A percentile compares a stretch with the other conserved stretches of the same genome.
Conservation (phyloP, 2,888 invertebrate species). For the Lissonota sp. region DNA sequence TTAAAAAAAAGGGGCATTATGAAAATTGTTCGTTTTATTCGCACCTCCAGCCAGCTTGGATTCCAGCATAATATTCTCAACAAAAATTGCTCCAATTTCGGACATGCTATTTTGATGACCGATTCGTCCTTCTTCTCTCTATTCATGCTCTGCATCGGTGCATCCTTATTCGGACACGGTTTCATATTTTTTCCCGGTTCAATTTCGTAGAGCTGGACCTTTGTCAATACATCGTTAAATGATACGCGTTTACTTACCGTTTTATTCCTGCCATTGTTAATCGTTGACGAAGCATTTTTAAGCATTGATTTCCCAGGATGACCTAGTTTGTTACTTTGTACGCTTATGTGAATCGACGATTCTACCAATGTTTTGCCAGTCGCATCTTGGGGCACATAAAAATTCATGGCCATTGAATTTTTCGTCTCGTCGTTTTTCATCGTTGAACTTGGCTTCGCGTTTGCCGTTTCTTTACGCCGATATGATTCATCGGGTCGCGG, state of each 20-base stretch:
- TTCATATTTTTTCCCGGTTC: conserved; percentile 69
- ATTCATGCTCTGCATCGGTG: conserved; percentile 70
- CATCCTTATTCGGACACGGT: conserved; percentile 76
- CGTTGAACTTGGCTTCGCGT: conserved; percentile 16
- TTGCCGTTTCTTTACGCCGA: not conserved
- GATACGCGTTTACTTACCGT: conserved; percentile 70
- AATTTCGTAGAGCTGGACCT: conserved; percentile 68
- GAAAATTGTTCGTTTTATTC: conserved; percentile 1
- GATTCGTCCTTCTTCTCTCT: conserved; percentile 14
- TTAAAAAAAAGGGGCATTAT: not conserved
- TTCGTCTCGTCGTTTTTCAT: conserved; percentile 1
- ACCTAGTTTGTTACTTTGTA: conserved; percentile 34
- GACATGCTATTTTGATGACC: conserved; percentile 71
- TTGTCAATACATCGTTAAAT: conserved; percentile 67
- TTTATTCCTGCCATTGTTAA: not conserved
- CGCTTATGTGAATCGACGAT: conserved; percentile 13
- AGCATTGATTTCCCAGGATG: conserved; percentile 4
- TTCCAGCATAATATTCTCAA: conserved; percentile 88
- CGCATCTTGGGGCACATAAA: conserved; percentile 1
- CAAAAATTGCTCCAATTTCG: conserved; percentile 83
- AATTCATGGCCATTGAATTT: not conserved
- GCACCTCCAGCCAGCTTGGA: conserved; percentile 87
- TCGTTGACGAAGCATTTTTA: conserved; percentile 1
- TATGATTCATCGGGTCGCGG: not conserved
- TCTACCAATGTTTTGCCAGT: not conserved